These are phyloP conservation scores for Hirudinaria manillensis DNA, from an alignment of 2,888 invertebrate species.

Conservation along the genomic window DNA sequence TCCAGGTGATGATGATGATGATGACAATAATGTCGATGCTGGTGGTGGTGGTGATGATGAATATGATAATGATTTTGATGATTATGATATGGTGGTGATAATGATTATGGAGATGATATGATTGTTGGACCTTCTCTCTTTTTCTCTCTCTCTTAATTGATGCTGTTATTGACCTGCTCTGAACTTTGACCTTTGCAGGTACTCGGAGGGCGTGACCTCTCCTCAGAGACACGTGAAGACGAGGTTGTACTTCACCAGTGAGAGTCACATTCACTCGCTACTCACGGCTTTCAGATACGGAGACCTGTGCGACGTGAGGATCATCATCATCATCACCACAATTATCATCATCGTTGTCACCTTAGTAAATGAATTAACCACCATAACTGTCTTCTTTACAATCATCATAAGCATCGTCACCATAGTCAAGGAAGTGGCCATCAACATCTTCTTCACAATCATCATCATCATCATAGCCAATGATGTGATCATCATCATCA, in stretches of 20 bases:
- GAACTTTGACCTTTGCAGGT: slow-evolving; percentile 58
- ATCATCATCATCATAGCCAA: neutral
- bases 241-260: slow-evolving; percentile 97
- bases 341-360: neutral
- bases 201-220: slow-evolving; percentile 94
- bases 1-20: slow-evolving; percentile 60
- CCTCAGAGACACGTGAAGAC: slow-evolving; percentile 96
- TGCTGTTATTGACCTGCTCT: too few relatives aligned
- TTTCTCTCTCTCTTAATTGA: slow-evolving; percentile 12
- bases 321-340: neutral
- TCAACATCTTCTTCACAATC: slow-evolving; percentile 11
- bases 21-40: neutral
- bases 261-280: slow-evolving; percentile 95
- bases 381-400: neutral
- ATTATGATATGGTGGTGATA: neutral
- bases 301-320: slow-evolving; percentile 55
- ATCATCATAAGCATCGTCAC: slow-evolving; percentile 21
- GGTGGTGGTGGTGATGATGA: too few relatives aligned
- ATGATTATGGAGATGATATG: neutral
- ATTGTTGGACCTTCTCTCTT: neutral
- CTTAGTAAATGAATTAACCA: neutral
- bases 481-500: too few relatives aligned
- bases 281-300: slow-evolving; percentile 90
- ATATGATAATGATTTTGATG: too few relatives aligned
- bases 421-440: neutral